Conservation (phyloP, 2,888 invertebrate genomes). For the Oxystoma pomonae region DNA sequence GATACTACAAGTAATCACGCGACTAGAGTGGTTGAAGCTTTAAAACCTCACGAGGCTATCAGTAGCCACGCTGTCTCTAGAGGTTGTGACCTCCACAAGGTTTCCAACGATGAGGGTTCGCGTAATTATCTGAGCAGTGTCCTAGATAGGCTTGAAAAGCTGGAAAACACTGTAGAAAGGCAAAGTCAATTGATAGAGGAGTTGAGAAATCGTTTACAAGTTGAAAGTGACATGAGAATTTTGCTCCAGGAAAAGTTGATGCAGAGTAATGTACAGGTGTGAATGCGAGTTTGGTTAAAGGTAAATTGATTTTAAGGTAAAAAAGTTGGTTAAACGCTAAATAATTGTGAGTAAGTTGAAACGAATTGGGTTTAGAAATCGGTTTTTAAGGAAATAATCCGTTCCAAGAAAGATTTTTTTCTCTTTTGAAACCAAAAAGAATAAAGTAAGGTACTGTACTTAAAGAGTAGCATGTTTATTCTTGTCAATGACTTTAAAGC, state of each 20-base stretch:
- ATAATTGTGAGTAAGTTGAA: neutral
- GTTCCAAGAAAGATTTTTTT: neutral
- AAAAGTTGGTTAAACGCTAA: no score
- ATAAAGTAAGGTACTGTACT: no score
- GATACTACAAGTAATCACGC: no score
- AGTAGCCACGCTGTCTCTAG: constrained; percentile 28
- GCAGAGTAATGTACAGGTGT: constrained; percentile 70
- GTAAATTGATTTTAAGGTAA: no score
- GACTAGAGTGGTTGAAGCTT: neutral
- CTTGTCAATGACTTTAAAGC: no score
- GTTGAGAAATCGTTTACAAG: constrained; percentile 55
- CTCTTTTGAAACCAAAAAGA: no score
- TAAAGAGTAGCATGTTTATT: no score
- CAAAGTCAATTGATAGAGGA: constrained; percentile 63
- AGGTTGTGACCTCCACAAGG: no score
- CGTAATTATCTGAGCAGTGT: constrained; percentile 44
- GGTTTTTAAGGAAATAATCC: neutral
- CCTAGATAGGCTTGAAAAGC: constrained; percentile 50
- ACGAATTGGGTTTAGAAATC: neutral
- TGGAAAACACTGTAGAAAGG: constrained; percentile 57
- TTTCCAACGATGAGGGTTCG: no score
- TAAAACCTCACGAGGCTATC: neutral
- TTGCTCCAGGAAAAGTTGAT: constrained; percentile 66
- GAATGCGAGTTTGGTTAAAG: constrained; percentile 31
- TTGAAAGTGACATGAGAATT: constrained; percentile 61